phyloP scores from a whole-genome alignment of 2,113 vertebrate species.

The Lucifuga dentata region DNA sequence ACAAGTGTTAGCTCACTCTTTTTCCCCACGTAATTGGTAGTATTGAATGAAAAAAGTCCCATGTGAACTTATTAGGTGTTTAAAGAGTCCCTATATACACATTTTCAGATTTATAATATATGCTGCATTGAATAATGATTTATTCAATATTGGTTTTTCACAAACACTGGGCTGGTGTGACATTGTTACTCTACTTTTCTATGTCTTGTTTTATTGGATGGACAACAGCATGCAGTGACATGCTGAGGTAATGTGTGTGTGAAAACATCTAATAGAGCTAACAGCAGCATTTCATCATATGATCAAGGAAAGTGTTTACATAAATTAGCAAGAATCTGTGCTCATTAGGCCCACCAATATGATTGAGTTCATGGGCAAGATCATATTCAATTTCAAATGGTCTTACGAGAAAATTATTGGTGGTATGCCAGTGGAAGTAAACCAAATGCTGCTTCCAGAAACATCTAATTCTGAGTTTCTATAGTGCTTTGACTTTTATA shows the following conservation, averaged over 20 bases:
- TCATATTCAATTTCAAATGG: neutral
- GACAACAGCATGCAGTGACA: neutral
- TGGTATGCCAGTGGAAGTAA: neutral
- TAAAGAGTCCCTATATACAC: neutral
- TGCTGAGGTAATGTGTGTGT: neutral
- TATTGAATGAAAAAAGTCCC: neutral
- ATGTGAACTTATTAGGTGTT: neutral
- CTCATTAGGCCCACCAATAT: neutral
- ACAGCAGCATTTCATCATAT: constrained; percentile 3
- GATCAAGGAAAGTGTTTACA: neutral
- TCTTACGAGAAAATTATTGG: neutral
- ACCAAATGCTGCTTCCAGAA: too few species aligned
- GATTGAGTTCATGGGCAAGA: neutral
- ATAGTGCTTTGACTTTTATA: neutral
- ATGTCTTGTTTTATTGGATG: neutral
- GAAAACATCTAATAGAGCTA: constrained; percentile 3
- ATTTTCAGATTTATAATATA: too few species aligned
- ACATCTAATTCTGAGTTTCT: too few species aligned
- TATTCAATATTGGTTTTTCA: too few species aligned
- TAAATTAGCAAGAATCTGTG: neutral
- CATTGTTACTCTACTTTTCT: too few species aligned
- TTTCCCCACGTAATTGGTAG: neutral
- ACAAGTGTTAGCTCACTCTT: constrained; percentile 6
- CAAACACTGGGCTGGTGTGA: too few species aligned
- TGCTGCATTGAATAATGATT: too few species aligned